A percentile compares a stretch with the other conserved stretches of the same genome.
These are phyloP conservation scores for Sceloporus tristichus DNA, from an alignment of 2,113 vertebrate genomes.

Conservation along the genomic window DNA sequence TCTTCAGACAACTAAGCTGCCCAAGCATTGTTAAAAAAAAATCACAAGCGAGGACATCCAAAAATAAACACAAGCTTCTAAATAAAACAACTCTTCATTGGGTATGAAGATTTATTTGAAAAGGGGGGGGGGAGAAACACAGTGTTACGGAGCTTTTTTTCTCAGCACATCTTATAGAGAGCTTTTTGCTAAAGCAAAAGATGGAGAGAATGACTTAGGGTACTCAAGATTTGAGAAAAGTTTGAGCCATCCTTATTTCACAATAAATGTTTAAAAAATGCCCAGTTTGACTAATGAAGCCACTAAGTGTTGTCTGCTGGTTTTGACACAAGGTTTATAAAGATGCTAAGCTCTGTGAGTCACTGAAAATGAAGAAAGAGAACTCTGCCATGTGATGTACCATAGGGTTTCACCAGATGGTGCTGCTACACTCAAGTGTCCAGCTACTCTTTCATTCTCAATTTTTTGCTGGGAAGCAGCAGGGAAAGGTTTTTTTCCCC, in stretches of 20 bases:
- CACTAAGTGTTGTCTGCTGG: conserved; percentile 24
- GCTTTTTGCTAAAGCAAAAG: conserved; percentile 4
- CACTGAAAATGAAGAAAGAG: neutral
- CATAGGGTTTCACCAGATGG: conserved; percentile 6
- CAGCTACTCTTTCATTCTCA: conserved; percentile 28
- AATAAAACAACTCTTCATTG: neutral
- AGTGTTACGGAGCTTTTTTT: neutral
- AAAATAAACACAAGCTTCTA: conserved; percentile 43
- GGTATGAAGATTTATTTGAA: neutral
- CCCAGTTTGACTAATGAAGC: neutral
- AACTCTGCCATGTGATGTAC: neutral
- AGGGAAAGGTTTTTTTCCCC: no score
- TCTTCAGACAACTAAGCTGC: neutral
- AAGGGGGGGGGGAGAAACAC: neutral
- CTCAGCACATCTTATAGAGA: neutral
- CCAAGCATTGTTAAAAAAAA: conserved; percentile 24
- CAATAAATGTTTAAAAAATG: conserved; percentile 25
- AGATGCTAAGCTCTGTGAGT: neutral
- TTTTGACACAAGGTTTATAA: conserved; percentile 17
- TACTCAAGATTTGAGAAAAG: conserved; percentile 14
- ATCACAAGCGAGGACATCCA: neutral
- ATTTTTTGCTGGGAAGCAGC: neutral
- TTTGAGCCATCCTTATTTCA: neutral
- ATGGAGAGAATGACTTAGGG: neutral
- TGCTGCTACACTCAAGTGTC: neutral